These are phyloP conservation scores for Parazoanthus atlanticus DNA, from an alignment of 92 coral and sea anemone species.

Conservation along the genomic window DNA sequence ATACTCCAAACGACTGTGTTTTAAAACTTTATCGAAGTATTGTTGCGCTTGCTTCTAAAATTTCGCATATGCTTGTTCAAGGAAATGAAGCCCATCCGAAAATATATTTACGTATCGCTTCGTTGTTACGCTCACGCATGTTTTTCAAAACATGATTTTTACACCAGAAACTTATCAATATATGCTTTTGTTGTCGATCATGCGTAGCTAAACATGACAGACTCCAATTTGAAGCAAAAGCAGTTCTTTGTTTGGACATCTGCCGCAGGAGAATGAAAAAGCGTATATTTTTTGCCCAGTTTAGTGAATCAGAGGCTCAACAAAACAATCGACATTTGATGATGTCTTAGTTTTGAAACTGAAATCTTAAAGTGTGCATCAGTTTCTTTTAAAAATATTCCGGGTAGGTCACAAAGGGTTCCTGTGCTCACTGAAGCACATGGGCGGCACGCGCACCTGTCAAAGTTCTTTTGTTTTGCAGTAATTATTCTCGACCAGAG, in stretches of 20 bases:
- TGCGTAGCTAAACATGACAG: neutral
- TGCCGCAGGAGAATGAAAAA: neutral
- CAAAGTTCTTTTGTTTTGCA: neutral
- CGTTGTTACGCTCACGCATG: no score
- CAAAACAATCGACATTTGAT: neutral
- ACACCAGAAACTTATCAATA: no score
- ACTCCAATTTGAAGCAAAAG: neutral
- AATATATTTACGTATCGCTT: no score
- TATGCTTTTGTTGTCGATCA: neutral
- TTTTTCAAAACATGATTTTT: no score
- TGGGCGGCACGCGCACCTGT: constrained; percentile 20
- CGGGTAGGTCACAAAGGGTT: neutral
- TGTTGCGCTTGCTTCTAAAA: neutral
- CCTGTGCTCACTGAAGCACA: neutral
- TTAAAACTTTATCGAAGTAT: neutral
- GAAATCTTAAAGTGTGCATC: neutral
- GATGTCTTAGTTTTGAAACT: neutral
- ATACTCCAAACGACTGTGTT: no score
- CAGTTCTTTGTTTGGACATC: neutral
- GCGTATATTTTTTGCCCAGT: neutral
- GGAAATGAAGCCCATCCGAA: no score
- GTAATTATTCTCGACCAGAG: neutral
- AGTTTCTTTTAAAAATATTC: neutral
- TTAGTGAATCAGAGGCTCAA: neutral
- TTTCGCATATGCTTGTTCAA: no score